Percentiles rank a stretch among this genome's conserved stretches.
Conservation (phyloP, 2,888 invertebrate genomes). For the Sisyra terminalis region DNA sequence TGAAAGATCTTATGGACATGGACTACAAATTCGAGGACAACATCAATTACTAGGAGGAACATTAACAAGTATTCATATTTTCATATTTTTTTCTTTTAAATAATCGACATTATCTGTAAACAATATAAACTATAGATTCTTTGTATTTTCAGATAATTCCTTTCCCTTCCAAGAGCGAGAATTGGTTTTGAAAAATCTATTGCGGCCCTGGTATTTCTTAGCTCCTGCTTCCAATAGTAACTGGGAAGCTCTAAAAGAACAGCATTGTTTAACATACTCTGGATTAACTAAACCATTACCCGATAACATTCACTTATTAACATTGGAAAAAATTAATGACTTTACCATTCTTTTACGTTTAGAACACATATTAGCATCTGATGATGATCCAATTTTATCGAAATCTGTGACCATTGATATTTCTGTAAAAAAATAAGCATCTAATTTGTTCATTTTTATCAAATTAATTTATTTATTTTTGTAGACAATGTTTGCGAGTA, state of each 20-base stretch:
- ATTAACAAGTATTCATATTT: background rate
- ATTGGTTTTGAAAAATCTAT: too few species aligned
- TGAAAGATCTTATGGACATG: too few species aligned
- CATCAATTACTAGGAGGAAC: too few species aligned
- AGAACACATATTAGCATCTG: conserved; percentile 55
- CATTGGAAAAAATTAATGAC: conserved; percentile 51
- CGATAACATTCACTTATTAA: conserved; percentile 46
- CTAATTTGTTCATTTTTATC: background rate
- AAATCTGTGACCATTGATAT: conserved; percentile 37
- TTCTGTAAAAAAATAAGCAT: conserved; percentile 20
- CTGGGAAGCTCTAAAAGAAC: too few species aligned
- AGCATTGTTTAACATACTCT: conserved; percentile 29
- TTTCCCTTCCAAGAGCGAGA: too few species aligned
- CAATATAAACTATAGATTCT: too few species aligned
- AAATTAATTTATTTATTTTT: conserved; percentile 11
- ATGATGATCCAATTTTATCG: conserved; percentile 39
- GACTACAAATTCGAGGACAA: too few species aligned
- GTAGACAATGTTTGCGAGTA: conserved; percentile 24
- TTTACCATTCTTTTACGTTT: conserved; percentile 22
- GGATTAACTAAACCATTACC: conserved; percentile 30
- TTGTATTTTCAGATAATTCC: too few species aligned
- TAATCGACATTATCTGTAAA: too few species aligned
- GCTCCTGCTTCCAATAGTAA: too few species aligned
- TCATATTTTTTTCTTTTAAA: too few species aligned
- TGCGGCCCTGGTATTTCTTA: too few species aligned